Conservation (phyloP, 2,888 invertebrate species). For the Exocentrus adspersus region DNA sequence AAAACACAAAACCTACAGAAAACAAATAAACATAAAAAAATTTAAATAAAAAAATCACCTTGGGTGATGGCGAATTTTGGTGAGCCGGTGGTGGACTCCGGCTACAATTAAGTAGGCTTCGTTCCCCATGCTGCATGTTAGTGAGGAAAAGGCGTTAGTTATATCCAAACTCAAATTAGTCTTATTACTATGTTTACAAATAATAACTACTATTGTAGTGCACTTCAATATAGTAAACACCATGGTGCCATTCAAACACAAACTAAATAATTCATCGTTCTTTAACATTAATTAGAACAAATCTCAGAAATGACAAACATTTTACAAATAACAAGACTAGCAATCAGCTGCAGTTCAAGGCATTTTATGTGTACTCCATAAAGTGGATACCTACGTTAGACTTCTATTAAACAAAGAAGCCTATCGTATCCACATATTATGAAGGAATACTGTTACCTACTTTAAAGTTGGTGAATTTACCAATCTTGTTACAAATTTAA, state of each 20-base stretch:
- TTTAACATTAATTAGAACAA: no score
- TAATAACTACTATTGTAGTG: not conserved
- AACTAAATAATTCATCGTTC: no score
- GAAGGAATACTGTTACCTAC: no score
- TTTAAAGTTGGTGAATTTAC: no score
- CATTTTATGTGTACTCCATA: no score
- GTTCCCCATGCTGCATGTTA: constrained; percentile 69
- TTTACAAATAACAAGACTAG: no score
- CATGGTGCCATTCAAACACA: not conserved
- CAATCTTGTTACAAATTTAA: no score
- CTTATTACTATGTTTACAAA: not conserved
- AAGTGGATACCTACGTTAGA: no score
- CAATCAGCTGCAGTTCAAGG: no score
- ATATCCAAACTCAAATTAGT: constrained; percentile 11
- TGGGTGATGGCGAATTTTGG: constrained; percentile 74
- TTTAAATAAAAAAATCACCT: constrained; percentile 44
- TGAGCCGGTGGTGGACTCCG: constrained; percentile 88
- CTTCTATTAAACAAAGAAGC: no score
- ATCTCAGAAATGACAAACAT: no score
- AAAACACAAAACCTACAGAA: not conserved
- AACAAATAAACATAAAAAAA: constrained; percentile 53
- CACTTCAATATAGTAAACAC: not conserved
- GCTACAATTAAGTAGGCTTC: constrained; percentile 60
- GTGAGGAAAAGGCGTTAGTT: constrained; percentile 51
- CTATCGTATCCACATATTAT: no score